Evolutionary conservation across 2,113 vertebrate genomes (phyloP), one percentile per base, ranked within the genome.

Genomic region (Pithys albifrons): DNA sequence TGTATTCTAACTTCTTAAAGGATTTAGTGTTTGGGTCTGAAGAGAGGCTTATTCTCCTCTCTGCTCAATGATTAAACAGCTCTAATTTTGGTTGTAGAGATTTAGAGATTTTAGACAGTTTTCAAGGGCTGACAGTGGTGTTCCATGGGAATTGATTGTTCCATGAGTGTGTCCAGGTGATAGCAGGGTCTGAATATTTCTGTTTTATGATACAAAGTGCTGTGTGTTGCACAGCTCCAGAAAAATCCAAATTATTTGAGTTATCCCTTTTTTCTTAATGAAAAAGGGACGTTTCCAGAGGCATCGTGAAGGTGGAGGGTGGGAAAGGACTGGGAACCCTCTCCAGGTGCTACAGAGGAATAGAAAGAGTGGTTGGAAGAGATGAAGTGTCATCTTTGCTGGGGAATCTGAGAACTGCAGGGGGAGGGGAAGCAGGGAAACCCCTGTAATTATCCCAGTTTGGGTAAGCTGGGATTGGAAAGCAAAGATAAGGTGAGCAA

Each of bases 1-100:
- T 64, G 65, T 93, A 72, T 59, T 86, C 10, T 14, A 76, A 83
- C 41, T 91, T 84, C 91, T 81, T 87, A 94, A 95, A 90, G 83
- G 55, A 41, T 90, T 49, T 88, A 39, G 65, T 84, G 48, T 67
- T 91, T 82, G 69, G 61, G 14, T 43, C 52, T 91, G 82, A 81
- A 91, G 79, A 82, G 49, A 72, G 33, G 28, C 19, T 67, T 77
- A 78, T 81, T 91, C 75, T 83, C 25, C 66, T 76, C 87, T 85
- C 87, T 85, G 24, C 61, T 46, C 75, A 12, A 1, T 43, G n/a
- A 41, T 64, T 58, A 16, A 83, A 49, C 46, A 66, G 75, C 31
- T 51, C 57, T 28, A 3, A 66, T 85, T 88, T 48, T 41, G 48
- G 35, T 58, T 94, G 51, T 15, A 52, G 51, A 52, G 58, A 64